Evolutionary conservation across 2,888 invertebrate genomes (phyloP), one percentile per base, ranked within the genome.

Genomic region (Dimorphilus gyrociliatus): DNA sequence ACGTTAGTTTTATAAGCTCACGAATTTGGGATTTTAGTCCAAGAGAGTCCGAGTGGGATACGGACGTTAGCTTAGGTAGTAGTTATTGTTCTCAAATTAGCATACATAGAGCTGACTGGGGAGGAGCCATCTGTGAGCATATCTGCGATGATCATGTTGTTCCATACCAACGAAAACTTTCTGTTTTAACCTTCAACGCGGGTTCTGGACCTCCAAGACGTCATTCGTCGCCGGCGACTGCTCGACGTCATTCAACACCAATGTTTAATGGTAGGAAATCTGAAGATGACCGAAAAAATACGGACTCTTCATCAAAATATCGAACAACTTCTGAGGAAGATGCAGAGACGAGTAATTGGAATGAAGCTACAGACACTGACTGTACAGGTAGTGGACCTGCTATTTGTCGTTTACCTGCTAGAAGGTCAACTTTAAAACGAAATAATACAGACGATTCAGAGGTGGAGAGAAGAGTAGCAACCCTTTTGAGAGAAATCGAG

Each of bases 381-480:
- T n/a, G n/a, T n/a, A n/a, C n/a, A n/a, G n/a, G n/a, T n/a, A n/a
- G n/a, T n/a, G n/a, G n/a, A n/a, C n/a, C n/a, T n/a, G n/a, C n/a
- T n/a, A n/a, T n/a, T n/a, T n/a, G n/a, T n/a, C n/a, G n/a, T n/a
- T n/a, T n/a, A n/a, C n/a, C n/a, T n/a, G n/a, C n/a, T n/a, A n/a
- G n/a, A n/a, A n/a, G 41, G n/a, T 34, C 36, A 8, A 34, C 39
- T 10, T 27, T 40, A 5, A 26, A 27, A 12, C 19, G 40, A 14
- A 38, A 41, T 30, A 41, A 40, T 26, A 40, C 39, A 6, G 41
- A 40, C 27, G 41, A 41, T 27, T 41, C 41, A n/a, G 41, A 41
- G 27, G 36, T 41, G 15, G 41, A 40, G 29, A 15, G 40, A 12
- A 33, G 40, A 7, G 37, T 41, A 16, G 41, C 39, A 8, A 18